Evolutionary conservation across 92 coral and sea anemone genomes (phyloP), one percentile per base, ranked within the genome.

Genomic region (Actinernus sp.): DNA sequence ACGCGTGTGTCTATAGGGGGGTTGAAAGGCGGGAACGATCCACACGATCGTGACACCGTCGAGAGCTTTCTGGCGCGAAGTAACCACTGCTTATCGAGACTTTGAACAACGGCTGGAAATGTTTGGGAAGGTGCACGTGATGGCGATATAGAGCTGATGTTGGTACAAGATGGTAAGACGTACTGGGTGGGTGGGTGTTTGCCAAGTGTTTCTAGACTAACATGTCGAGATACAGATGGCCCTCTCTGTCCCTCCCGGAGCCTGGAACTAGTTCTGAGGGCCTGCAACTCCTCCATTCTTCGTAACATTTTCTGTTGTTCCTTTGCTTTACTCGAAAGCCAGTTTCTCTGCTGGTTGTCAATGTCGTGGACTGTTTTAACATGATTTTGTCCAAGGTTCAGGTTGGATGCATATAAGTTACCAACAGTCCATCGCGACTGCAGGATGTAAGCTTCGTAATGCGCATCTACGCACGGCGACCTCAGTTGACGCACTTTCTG

Each of bases 391-490:
- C 92, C 96, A 21, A 90, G 83, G 56, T 90, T 49, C 14, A 90
- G 46, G 54, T 90, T 90, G 28, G 96, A 72, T 11, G 96, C 88
- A 58, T 90, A 90, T 28, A 90, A 65, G 37, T 80, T 85, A 0
- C 92, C 96, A 1, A 90, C 86, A 7, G 96, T 65, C 96, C 96
- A 86, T 31, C 75, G 61, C 23, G 96, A 90, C 18, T 73, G 92
- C 23, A 90, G 49, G 3, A 90, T 81, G 34, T 74, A 90, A 1
- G 96, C 96, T 13, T 90, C 96, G 20, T 85, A 87, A 25, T 90
- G 96, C 1, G 92, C 82, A 32, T 90, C 92, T n/a, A 53, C 34
- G 16, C 96, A 86, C 13, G 96, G 96, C 0, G 92, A 85, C n/a
- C 96, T 85, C 26, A 51, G 51, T 23, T 63, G 65, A 3, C 72